Evolutionary conservation across 2,113 vertebrate species (phyloP), one percentile per base, ranked within the genome.

Genomic region (Tenebrosternarchus preto): DNA sequence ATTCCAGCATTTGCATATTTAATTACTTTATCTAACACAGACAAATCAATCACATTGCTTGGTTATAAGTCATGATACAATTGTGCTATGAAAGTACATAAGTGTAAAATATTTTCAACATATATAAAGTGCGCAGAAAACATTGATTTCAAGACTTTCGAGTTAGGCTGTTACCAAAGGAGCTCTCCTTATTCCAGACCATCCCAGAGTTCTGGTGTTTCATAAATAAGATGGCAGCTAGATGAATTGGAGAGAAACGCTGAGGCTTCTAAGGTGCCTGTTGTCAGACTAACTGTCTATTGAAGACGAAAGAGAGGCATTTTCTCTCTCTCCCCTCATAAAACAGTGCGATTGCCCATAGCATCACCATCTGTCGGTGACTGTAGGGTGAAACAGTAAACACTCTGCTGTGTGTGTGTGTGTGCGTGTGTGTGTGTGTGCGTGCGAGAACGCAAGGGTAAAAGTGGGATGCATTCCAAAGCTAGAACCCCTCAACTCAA

Each of bases 311-410:
- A 76, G 86, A 85, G 86, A 83, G 77, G 80, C 81, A 83, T 83
- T 87, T 85, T 77, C 73, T 82, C 81, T 84, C 77, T 86, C 77
- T 88, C 83, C 82, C 80, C 86, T 89, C 88, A 90, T 91, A 86
- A 92, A 91, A 87, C 85, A 85, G 89, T 89, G 88, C 86, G 91
- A 93, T 93, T 86, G 88, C 88, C 90, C 89, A 87, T 88, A 88
- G 86, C 88, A 89, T 92, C 83, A 88, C 90, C 91, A 92, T 92
- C 91, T 93, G 90, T 88, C 85, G 87, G 84, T 84, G 74, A 83
- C 83, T 80, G 85, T 64, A 77, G 88, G 86, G 86, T 89, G 86
- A 90, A 90, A 89, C 86, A 77, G 85, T 90, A 88, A 85, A 88
- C 89, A 85, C 82, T 88, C 88, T 86, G 85, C 77, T 79, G 76